These are phyloP conservation scores for Actinopyga echinites DNA, from an alignment of 53 echinoderm and acorn worm genomes.

Conservation along the genomic window DNA sequence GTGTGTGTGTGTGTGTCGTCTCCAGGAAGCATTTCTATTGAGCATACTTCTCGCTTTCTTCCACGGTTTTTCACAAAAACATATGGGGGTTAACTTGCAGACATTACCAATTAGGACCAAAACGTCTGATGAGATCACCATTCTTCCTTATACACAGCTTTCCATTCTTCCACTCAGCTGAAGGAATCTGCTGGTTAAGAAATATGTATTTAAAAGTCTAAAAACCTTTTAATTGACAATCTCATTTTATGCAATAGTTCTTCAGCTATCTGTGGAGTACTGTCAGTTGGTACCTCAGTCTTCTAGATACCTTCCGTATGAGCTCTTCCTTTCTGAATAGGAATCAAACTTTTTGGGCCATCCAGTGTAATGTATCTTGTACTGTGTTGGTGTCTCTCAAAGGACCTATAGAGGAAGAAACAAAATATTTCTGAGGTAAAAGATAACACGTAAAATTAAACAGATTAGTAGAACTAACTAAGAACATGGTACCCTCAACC, in stretches of 20 bases:
- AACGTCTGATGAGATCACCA: neutral
- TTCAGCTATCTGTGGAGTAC: neutral
- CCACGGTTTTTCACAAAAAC: too few species aligned
- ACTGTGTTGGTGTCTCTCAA: constrained; percentile 7
- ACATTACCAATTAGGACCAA: constrained; percentile 7
- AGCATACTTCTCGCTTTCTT: too few species aligned
- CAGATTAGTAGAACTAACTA: too few species aligned
- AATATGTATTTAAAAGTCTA: neutral
- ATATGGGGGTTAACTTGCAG: too few species aligned
- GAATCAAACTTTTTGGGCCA: constrained; percentile 2
- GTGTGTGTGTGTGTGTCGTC: too few species aligned
- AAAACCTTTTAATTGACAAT: neutral
- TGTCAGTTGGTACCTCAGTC: neutral
- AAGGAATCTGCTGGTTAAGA: neutral
- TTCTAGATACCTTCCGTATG: neutral
- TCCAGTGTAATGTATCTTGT: neutral
- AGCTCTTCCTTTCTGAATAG: neutral
- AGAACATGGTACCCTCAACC: too few species aligned
- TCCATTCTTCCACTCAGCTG: neutral
- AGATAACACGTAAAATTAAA: too few species aligned
- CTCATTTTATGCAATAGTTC: neutral
- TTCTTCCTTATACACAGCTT: neutral
- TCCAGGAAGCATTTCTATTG: too few species aligned
- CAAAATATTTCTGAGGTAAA: too few species aligned
- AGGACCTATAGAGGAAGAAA: neutral